Evolutionary conservation across 2,797 vertebrate species (phyloP).

Genomic region (Poeciliopsis gracilis): DNA sequence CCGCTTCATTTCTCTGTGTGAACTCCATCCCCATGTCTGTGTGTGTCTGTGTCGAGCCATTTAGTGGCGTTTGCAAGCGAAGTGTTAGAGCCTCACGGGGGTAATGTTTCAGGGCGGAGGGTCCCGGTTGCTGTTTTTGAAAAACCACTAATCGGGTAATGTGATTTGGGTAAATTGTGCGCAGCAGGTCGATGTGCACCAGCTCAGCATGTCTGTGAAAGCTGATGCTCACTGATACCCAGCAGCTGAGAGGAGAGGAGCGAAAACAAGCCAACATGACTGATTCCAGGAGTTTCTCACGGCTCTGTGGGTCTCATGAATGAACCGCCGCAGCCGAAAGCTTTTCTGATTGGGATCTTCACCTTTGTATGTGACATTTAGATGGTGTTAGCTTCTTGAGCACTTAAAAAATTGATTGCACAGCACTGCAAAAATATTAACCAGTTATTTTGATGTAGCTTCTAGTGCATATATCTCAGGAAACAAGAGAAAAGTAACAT

Average conservation of each 20-base stretch:
- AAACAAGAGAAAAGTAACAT: no score
- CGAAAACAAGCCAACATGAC: not conserved
- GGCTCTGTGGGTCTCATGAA: not conserved
- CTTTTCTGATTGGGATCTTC: not conserved
- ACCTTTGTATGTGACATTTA: not conserved
- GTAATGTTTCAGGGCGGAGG: slow-evolving; percentile 28
- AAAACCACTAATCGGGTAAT: slow-evolving; percentile 40
- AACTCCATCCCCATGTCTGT: slow-evolving; percentile 68
- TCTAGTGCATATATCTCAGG: no score
- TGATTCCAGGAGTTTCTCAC: not conserved
- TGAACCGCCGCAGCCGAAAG: not conserved
- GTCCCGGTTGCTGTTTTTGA: slow-evolving; percentile 15
- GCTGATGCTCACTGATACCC: slow-evolving; percentile 1
- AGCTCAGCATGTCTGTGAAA: slow-evolving; percentile 23
- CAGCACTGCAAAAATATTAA: no score
- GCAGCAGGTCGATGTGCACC: slow-evolving; percentile 31
- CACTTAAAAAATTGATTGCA: not conserved
- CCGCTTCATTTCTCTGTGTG: slow-evolving; percentile 71
- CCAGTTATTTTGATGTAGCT: no score
- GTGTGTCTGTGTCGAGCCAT: slow-evolving; percentile 60
- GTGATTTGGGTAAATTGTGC: slow-evolving; percentile 29
- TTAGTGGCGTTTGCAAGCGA: slow-evolving; percentile 37
- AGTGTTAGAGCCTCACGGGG: slow-evolving; percentile 47
- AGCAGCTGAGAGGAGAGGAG: not conserved
- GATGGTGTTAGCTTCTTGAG: no score